These are phyloP conservation scores for Tauraco erythrolophus DNA, from an alignment of 2,113 vertebrate species.

Conservation along the genomic window DNA sequence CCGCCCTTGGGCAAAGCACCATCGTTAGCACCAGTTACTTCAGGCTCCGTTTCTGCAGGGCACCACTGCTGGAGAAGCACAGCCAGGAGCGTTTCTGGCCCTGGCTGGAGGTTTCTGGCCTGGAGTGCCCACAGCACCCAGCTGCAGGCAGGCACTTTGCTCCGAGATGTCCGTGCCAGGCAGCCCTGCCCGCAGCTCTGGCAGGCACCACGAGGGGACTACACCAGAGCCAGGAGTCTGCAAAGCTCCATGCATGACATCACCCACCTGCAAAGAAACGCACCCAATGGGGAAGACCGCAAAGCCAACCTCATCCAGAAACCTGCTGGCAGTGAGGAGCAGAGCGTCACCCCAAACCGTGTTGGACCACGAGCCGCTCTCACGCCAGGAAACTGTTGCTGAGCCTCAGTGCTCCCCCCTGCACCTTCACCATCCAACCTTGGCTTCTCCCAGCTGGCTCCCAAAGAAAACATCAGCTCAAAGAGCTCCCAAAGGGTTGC, in stretches of 20 bases:
- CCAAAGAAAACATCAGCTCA: not conserved
- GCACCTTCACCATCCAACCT: not conserved
- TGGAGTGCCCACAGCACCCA: not conserved
- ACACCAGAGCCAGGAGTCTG: not conserved
- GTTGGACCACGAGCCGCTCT: not conserved
- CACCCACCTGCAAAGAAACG: not conserved
- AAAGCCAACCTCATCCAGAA: not conserved
- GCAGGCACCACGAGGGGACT: rapidly evolving
- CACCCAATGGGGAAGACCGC: not conserved
- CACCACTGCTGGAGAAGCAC: not conserved
- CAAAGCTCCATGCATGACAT: not conserved
- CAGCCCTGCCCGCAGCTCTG: not conserved
- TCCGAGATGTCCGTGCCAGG: not conserved
- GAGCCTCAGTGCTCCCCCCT: not conserved
- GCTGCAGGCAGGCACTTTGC: not conserved
- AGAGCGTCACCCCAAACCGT: not conserved
- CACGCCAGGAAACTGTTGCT: not conserved
- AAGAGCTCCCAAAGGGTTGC: not conserved
- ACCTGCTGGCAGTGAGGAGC: not conserved
- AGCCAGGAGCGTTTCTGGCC: not conserved
- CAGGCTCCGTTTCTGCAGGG: not conserved
- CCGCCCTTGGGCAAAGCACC: not conserved
- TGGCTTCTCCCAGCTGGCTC: not conserved
- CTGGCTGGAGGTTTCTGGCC: no score
- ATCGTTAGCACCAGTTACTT: rapidly evolving